Percentiles rank a stretch among this genome's conserved stretches.
Conservation (phyloP, 2,888 invertebrate species). For the Megaustenia siamemsis region DNA sequence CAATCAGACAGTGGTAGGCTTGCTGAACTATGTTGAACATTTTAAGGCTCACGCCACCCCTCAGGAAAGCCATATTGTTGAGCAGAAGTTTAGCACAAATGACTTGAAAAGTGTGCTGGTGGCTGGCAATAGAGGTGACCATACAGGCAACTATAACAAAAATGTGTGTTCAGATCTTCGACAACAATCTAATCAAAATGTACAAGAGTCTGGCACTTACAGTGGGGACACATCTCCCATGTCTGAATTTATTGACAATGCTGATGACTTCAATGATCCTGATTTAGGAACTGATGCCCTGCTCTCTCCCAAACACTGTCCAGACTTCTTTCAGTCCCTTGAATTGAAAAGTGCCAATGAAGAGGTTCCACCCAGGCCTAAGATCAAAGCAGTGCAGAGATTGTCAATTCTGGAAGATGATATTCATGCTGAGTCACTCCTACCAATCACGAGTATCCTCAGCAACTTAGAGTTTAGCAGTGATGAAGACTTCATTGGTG, state of each 20-base stretch:
- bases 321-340: constrained; percentile 90
- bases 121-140: neutral
- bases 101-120: neutral
- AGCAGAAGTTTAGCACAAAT: constrained; percentile 53
- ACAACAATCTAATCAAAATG: constrained; percentile 21
- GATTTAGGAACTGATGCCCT: constrained; percentile 59
- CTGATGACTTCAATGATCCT: constrained; percentile 61
- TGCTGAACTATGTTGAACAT: constrained; percentile 92
- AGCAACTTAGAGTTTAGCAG: constrained; percentile 76
- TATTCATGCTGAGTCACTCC: constrained; percentile 51
- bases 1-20: constrained; percentile 88
- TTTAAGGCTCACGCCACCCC: constrained; percentile 82
- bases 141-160: neutral
- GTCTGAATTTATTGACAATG: constrained; percentile 56
- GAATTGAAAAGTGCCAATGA: constrained; percentile 78
- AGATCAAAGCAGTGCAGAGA: constrained; percentile 49
- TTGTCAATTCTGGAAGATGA: constrained; percentile 54
- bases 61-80: constrained; percentile 82
- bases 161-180: neutral
- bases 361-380: constrained; percentile 49
- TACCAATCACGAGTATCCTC: constrained; percentile 76
- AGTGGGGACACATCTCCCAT: constrained; percentile 54
- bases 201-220: constrained; percentile 11
- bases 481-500: constrained; percentile 73
- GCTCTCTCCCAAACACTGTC: constrained; percentile 60